Conservation (phyloP, 2,888 invertebrate species). For the Kuschelorhynchus macadamiae region DNA sequence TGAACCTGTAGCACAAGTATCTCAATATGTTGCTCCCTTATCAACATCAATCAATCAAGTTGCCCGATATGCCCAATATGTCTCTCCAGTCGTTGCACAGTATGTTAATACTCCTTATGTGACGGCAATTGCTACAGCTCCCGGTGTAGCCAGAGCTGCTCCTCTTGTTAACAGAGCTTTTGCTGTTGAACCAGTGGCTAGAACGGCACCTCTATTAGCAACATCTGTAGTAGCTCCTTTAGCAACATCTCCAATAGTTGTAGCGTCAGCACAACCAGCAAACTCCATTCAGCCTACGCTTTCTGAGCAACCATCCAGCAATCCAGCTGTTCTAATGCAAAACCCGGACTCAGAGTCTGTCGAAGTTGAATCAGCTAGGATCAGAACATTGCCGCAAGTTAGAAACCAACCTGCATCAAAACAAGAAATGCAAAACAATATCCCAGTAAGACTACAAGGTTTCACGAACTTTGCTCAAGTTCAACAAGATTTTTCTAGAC, state of each 20-base stretch:
- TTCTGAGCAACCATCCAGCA: conserved; percentile 6
- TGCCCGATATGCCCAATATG: conserved; percentile 57
- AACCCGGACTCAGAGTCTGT: conserved; percentile 43
- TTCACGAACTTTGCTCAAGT: conserved; percentile 2
- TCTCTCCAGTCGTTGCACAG: conserved; percentile 57
- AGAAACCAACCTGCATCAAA: neutral
- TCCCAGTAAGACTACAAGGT: neutral
- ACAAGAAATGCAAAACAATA: neutral
- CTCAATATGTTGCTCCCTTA: conserved; percentile 6
- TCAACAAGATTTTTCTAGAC: conserved; percentile 4
- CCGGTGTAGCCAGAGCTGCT: conserved; percentile 65
- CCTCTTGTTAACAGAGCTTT: conserved; percentile 57
- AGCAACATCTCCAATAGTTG: conserved; percentile 19
- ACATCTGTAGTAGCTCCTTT: conserved; percentile 51
- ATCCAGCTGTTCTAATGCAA: neutral
- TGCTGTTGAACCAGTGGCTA: conserved; percentile 60
- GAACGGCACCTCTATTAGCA: conserved; percentile 65
- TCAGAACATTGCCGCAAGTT: conserved; percentile 28
- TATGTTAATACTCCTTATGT: conserved; percentile 50
- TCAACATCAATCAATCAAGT: conserved; percentile 25
- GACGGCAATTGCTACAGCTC: conserved; percentile 50
- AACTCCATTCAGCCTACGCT: conserved; percentile 4
- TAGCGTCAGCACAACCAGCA: conserved; percentile 7
- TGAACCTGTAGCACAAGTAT: conserved; percentile 50
- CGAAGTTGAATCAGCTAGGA: conserved; percentile 44